Conservation (phyloP, 2,888 invertebrate genomes). For the Agrochola lota region DNA sequence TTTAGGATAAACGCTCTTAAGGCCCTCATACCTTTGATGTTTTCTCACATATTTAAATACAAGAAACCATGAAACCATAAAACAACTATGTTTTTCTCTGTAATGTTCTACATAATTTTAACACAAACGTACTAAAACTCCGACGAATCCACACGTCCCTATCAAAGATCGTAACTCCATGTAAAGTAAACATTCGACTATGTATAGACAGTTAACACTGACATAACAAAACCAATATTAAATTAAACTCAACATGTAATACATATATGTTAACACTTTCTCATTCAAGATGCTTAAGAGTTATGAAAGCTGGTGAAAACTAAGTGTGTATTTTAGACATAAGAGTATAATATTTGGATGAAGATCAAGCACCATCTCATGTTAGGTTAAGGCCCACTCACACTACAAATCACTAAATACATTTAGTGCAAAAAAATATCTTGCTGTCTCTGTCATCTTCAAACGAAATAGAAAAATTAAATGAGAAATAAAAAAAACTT, state of each 20-base stretch:
- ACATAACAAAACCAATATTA: slow-evolving; percentile 33
- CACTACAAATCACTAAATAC: not conserved
- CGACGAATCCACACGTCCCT: not conserved
- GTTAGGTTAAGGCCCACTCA: not conserved
- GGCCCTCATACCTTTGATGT: not conserved
- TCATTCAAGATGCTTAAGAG: not conserved
- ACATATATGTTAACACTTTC: slow-evolving; percentile 36
- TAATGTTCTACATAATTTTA: not conserved
- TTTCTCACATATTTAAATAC: not conserved
- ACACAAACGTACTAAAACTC: slow-evolving; percentile 2
- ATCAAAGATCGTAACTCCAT: slow-evolving; percentile 20
- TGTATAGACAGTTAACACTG: slow-evolving; percentile 22
- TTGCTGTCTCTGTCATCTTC: not conserved
- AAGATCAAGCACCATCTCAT: not conserved
- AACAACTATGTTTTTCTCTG: not conserved
- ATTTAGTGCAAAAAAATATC: too few relatives aligned
- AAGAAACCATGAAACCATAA: not conserved
- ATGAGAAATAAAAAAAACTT: not conserved
- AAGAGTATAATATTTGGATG: not conserved
- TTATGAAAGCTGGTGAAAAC: slow-evolving; percentile 35
- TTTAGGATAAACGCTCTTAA: too few relatives aligned
- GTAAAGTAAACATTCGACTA: slow-evolving; percentile 41
- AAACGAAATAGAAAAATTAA: not conserved
- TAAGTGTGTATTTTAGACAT: not conserved
- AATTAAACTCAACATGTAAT: not conserved